Evolutionary conservation across 2,797 vertebrate species (phyloP), one percentile per base, ranked within the genome.

Genomic region (Pampus argenteus): DNA sequence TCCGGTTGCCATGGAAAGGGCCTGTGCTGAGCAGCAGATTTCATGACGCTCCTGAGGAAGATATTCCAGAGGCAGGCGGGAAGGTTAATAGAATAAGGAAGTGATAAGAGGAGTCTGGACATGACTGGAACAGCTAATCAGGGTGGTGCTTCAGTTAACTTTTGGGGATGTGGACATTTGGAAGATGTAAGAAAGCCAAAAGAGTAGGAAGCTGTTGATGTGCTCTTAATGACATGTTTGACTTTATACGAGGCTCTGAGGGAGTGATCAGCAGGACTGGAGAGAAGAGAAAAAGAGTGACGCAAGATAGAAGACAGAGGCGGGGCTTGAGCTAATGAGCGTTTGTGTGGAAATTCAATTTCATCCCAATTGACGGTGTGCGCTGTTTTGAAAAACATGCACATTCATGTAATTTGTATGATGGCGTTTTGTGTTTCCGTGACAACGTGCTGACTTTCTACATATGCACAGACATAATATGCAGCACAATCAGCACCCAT

Each of bases 201-300:
- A 25, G 49, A 14, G 23, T 49, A 23, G 28, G 73, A 86, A 74
- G 83, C 74, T 87, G 84, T 76, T 84, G 79, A 85, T 70, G 78
- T 66, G 71, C 69, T 82, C 70, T 73, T 89, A 86, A 91, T 92
- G 86, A 76, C 64, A 70, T 82, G 79, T 88, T 86, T 90, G 87
- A 89, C 87, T 79, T 91, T 72, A 79, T 77, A 80, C 71, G 68
- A 72, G 73, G 65, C 66, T 69, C 17, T 51, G 78, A 80, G 84
- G 81, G 78, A 78, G 86, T 84, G 56, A 50, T 25, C 2, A 26
- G 67, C 38, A 26, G 76, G 47, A 70, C 44, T 57, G 36, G 50
- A 75, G 56, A 29, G 65, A 56, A 63, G 29, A 78, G 51, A 34
- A 48, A 48, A 14, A n/a, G 56, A 74, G 44, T 45, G 61, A 71